Percentiles rank a stretch among this genome's conserved stretches.
Conservation (phyloP, 2,113 vertebrate species). For the Sylvietta virens region DNA sequence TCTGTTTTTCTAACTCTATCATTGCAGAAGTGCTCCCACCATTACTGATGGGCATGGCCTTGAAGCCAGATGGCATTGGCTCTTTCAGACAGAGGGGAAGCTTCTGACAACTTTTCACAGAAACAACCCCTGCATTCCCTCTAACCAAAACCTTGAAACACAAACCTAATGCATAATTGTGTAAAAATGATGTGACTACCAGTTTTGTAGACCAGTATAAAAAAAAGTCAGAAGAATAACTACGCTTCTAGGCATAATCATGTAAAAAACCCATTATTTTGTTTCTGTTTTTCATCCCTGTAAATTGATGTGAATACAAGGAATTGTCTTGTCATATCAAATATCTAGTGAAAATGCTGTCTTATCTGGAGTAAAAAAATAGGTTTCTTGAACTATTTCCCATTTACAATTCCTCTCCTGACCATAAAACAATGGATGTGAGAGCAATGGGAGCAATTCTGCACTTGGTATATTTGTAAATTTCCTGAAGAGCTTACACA, state of each 20-base stretch:
- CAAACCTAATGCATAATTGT: background rate
- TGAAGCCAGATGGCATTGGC: background rate
- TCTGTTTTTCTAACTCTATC: background rate
- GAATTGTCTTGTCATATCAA: background rate
- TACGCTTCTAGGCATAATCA: background rate
- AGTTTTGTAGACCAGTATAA: background rate
- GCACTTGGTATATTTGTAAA: background rate
- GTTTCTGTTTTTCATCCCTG: background rate
- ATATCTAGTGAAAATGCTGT: background rate
- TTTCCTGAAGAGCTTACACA: background rate
- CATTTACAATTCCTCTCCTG: background rate
- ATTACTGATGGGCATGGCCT: background rate
- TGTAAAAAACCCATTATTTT: background rate
- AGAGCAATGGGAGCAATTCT: background rate
- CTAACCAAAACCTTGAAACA: background rate
- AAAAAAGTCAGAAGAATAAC: background rate
- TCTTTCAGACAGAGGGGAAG: background rate
- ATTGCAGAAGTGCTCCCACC: fast-evolving
- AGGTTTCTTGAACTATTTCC: background rate
- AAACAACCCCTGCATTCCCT: fast-evolving
- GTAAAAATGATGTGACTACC: background rate
- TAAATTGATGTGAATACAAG: background rate
- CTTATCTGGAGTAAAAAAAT: background rate
- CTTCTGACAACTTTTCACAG: background rate
- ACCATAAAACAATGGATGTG: background rate